phyloP scores from a whole-genome alignment of 2,113 vertebrate genomes.

The Sinocyclocheilus grahami region DNA sequence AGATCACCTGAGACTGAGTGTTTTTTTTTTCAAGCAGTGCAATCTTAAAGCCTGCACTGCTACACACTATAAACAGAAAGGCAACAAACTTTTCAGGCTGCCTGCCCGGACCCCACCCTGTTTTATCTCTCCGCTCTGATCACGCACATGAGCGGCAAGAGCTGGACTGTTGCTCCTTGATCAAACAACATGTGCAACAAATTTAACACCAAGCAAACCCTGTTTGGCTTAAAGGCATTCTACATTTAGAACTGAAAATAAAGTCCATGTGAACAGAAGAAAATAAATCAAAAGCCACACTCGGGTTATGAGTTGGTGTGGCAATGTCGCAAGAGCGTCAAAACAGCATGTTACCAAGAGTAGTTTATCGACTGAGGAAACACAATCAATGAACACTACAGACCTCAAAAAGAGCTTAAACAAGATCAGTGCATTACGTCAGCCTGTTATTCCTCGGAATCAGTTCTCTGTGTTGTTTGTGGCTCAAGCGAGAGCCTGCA shows the following conservation, averaged over 20 bases:
- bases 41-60: constrained; percentile 75
- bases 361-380: constrained; percentile 79
- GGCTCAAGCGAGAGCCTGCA: constrained; percentile 74
- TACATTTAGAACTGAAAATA: constrained; percentile 76
- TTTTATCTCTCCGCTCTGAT: constrained; percentile 62
- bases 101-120: constrained; percentile 67
- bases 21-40: constrained; percentile 85
- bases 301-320: constrained; percentile 80
- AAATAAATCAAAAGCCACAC: constrained; percentile 75
- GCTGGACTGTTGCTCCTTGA: constrained; percentile 80
- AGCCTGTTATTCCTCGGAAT: constrained; percentile 70
- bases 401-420: constrained; percentile 64
- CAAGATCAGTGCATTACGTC: constrained; percentile 85
- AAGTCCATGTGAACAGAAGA: constrained; percentile 51
- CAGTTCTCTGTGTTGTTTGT: constrained; percentile 77
- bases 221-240: constrained; percentile 85
- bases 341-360: constrained; percentile 79
- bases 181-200: constrained; percentile 83
- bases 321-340: constrained; percentile 79
- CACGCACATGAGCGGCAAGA: constrained; percentile 57
- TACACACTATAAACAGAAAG: constrained; percentile 62
- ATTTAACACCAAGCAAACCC: constrained; percentile 79
- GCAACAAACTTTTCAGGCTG: constrained; percentile 42
- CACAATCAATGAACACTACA: constrained; percentile 60
- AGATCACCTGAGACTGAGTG: constrained; percentile 51